Percentiles rank a stretch among this genome's conserved stretches.
Conservation (phyloP, 2,797 vertebrate species). For the Danio albolineatus region DNA sequence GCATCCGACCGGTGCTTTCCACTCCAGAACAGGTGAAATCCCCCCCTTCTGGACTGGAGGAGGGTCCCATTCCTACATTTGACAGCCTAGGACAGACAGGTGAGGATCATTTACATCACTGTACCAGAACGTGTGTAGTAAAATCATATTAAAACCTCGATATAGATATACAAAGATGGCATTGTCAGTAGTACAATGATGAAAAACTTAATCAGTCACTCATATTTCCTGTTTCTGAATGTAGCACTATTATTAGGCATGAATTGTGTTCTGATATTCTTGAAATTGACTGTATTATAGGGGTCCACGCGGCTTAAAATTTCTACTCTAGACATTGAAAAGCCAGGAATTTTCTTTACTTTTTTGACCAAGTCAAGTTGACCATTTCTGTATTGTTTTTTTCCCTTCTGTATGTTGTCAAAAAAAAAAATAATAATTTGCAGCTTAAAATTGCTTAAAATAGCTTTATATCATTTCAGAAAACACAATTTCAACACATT, state of each 20-base stretch:
- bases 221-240: conserved; percentile 1
- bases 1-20: conserved; percentile 73
- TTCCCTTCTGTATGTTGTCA: no score
- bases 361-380: no score
- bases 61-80: conserved; percentile 77
- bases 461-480: no score
- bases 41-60: conserved; percentile 76
- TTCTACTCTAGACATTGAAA: no score
- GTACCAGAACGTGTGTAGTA: neutral
- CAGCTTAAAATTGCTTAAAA: no score
- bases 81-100: conserved; percentile 81
- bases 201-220: neutral
- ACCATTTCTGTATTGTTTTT: no score
- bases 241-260: neutral
- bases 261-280: conserved; percentile 3
- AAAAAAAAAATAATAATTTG: no score
- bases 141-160: neutral
- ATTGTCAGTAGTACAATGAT: neutral
- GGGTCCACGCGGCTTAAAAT: no score
- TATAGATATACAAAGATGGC: neutral
- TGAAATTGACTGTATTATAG: conserved; percentile 35
- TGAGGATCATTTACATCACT: conserved; percentile 51
- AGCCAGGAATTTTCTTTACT: no score
- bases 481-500: no score
- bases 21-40: conserved; percentile 74